A percentile compares a stretch with the other conserved stretches of the same genome.
These are phyloP conservation scores for Romanogobio albipinnatus DNA, from an alignment of 2,113 vertebrate genomes.

Conservation along the genomic window DNA sequence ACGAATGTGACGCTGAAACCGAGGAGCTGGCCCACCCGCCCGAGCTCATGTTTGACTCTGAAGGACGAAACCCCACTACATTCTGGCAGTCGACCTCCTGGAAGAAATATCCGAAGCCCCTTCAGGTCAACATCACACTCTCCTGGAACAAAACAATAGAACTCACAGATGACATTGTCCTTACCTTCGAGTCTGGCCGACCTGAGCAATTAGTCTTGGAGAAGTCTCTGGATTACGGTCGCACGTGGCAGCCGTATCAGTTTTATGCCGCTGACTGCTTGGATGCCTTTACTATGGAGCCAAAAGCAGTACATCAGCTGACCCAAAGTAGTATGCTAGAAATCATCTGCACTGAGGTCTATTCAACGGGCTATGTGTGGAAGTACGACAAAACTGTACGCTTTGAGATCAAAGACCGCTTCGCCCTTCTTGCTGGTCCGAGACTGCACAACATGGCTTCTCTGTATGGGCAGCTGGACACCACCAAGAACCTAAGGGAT, in stretches of 20 bases:
- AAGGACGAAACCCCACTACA: conserved; percentile 95
- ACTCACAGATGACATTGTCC: conserved; percentile 95
- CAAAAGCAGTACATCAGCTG: conserved; percentile 92
- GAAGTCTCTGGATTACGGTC: conserved; percentile 95
- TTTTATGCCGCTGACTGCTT: conserved; percentile 97
- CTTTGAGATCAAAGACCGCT: conserved; percentile 98
- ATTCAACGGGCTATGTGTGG: conserved; percentile 92
- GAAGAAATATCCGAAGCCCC: conserved; percentile 92
- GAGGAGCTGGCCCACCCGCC: conserved; percentile 95
- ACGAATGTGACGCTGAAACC: conserved; percentile 95
- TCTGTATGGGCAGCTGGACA: conserved; percentile 96
- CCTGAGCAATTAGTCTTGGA: conserved; percentile 98
- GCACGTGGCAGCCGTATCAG: conserved; percentile 96
- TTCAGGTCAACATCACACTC: conserved; percentile 94
- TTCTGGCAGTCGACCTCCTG: conserved; percentile 98
- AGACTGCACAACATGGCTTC: conserved; percentile 97
- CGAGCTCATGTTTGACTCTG: conserved; percentile 94
- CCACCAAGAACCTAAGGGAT: conserved; percentile 96
- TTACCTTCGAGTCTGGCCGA: conserved; percentile 95
- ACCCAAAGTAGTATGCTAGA: conserved; percentile 91
- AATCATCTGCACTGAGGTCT: conserved; percentile 99
- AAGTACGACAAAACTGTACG: conserved; percentile 96
- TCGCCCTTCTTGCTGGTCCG: conserved; percentile 95
- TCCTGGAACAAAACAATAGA: conserved; percentile 99
- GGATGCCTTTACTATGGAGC: conserved; percentile 97